phyloP scores from a whole-genome alignment of 2,888 invertebrate genomes.

The Rhimphoctona megacephalus region DNA sequence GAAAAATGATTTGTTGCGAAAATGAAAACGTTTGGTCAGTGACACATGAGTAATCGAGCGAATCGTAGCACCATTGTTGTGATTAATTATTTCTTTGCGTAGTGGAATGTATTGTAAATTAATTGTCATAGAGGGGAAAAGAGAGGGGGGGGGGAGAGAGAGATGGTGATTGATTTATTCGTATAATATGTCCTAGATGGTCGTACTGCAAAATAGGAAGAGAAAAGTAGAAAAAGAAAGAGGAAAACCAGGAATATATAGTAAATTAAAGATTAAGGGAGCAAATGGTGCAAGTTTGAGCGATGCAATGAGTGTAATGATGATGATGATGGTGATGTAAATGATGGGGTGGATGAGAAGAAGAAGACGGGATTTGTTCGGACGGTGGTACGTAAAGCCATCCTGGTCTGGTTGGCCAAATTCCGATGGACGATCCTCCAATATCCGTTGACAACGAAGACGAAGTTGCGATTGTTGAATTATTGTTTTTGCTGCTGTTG shows the following conservation, averaged over 20 bases:
- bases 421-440: constrained; percentile 65
- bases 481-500: constrained; percentile 54
- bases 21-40: constrained; percentile 4
- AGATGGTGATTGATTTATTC: background rate
- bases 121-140: background rate
- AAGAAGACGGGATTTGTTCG: constrained; percentile 69
- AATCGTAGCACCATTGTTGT: constrained; percentile 8
- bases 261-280: constrained; percentile 81
- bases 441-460: constrained; percentile 27
- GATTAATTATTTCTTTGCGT: background rate
- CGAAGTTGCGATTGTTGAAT: background rate
- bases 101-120: background rate
- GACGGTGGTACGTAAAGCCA: constrained; percentile 81
- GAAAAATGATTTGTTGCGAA: background rate
- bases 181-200: background rate
- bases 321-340: constrained; percentile 73
- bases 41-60: background rate
- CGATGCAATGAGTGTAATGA: constrained; percentile 81
- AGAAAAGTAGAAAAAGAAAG: background rate
- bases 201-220: background rate
- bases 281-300: constrained; percentile 83
- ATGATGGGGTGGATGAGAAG: constrained; percentile 72
- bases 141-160: background rate
- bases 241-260: background rate
- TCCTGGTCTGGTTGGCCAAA: constrained; percentile 79